Percentiles rank a stretch among this genome's conserved stretches.
Conservation (phyloP, 2,888 invertebrate genomes). For the Yponomeuta malinellus region DNA sequence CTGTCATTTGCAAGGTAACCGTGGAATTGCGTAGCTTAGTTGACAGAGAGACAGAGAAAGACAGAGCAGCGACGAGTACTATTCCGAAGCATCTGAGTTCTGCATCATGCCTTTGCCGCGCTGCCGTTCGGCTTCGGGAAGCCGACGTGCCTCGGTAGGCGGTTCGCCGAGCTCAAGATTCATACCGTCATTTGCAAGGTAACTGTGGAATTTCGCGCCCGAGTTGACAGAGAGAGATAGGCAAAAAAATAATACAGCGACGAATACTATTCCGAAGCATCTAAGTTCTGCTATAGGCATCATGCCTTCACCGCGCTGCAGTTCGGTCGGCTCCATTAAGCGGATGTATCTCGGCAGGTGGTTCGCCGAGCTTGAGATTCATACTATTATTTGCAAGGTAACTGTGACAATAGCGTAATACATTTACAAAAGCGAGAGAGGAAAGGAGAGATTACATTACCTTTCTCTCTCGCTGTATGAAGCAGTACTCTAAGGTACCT, state of each 20-base stretch:
- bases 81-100: slow-evolving; percentile 76
- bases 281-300: too few species aligned
- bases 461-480: too few species aligned
- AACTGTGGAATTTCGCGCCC: slow-evolving; percentile 17
- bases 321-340: slow-evolving; percentile 80
- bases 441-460: too few species aligned
- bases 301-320: slow-evolving; percentile 82
- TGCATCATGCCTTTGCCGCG: slow-evolving; percentile 77
- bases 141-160: slow-evolving; percentile 82
- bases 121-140: slow-evolving; percentile 85
- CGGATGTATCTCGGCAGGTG: slow-evolving; percentile 84
- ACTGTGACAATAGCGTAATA: neutral
- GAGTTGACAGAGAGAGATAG: too few species aligned
- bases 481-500: too few species aligned
- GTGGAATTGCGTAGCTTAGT: neutral
- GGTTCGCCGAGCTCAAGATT: slow-evolving; percentile 87
- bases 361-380: neutral
- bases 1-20: slow-evolving; percentile 78
- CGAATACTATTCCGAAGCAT: too few species aligned
- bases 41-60: slow-evolving; percentile 29
- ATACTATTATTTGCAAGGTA: neutral
- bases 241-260: too few species aligned
- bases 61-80: slow-evolving; percentile 78
- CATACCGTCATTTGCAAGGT: slow-evolving; percentile 81
- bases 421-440: too few species aligned